Percentiles rank a stretch among this genome's conserved stretches.
These are phyloP conservation scores for Lasioglossum malachurum DNA, from an alignment of 2,888 invertebrate genomes.

Conservation along the genomic window DNA sequence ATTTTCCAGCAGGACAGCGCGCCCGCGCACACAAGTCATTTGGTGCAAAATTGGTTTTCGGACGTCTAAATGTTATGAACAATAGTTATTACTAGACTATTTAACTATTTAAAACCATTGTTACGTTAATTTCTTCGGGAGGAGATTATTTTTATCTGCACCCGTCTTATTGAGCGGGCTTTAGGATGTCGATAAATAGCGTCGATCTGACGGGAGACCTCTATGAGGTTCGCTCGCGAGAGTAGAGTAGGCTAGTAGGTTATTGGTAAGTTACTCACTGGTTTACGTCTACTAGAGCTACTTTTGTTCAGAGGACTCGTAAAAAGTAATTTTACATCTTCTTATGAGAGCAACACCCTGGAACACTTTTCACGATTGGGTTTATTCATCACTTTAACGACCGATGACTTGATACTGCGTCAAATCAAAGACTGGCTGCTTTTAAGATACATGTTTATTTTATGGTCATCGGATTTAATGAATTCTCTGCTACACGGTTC, in stretches of 20 bases:
- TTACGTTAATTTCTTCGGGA: background rate
- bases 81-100: no score
- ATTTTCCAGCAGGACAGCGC: no score
- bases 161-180: background rate
- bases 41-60: no score
- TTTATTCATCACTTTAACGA: background rate
- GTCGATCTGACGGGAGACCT: background rate
- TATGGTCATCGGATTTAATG: background rate
- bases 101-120: no score
- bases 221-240: background rate
- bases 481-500: no score
- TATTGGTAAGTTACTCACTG: background rate
- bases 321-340: background rate
- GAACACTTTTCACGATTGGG: background rate
- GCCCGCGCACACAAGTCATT: no score
- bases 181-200: background rate
- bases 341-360: background rate
- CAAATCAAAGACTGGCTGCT: background rate
- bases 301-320: background rate
- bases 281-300: background rate
- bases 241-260: constrained; percentile 2
- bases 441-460: background rate
- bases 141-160: background rate
- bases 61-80: no score
- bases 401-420: background rate